Conservation (phyloP, 2,888 invertebrate species). For the Drosophila anomelani region DNA sequence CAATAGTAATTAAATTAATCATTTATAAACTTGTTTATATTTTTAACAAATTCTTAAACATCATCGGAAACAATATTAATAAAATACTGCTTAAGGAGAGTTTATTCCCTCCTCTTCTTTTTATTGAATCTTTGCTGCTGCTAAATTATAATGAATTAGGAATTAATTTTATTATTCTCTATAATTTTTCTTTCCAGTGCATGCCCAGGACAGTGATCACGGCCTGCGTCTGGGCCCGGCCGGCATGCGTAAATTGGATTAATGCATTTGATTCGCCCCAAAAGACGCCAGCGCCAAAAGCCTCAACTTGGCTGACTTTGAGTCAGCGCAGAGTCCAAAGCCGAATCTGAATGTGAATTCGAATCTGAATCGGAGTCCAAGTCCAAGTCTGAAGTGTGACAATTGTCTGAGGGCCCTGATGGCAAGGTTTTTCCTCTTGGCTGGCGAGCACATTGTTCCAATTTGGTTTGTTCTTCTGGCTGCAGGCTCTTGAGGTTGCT, state of each 20-base stretch:
- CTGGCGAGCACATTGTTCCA: conserved; percentile 69
- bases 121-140: neutral
- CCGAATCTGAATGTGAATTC: conserved; percentile 23
- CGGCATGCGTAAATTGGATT: conserved; percentile 81
- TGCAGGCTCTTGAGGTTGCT: conserved; percentile 26
- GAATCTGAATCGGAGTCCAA: conserved; percentile 8
- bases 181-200: neutral
- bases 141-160: neutral
- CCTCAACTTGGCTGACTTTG: conserved; percentile 29
- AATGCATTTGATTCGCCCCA: conserved; percentile 78
- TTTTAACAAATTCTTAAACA: too few relatives aligned
- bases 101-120: neutral
- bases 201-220: conserved; percentile 29
- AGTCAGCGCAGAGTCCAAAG: conserved; percentile 9
- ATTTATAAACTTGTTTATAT: too few relatives aligned
- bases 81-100: neutral
- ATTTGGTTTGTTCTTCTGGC: conserved; percentile 72
- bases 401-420: conserved; percentile 63
- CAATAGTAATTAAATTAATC: too few relatives aligned
- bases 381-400: conserved; percentile 58
- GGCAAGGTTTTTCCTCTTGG: conserved; percentile 50
- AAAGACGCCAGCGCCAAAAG: conserved; percentile 63
- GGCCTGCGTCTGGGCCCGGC: conserved; percentile 43
- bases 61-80: neutral
- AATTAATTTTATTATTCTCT: neutral